A percentile compares a stretch with the other conserved stretches of the same genome.
phyloP scores from a whole-genome alignment of 2,797 vertebrate genomes.

The Alfaro cultratus region DNA sequence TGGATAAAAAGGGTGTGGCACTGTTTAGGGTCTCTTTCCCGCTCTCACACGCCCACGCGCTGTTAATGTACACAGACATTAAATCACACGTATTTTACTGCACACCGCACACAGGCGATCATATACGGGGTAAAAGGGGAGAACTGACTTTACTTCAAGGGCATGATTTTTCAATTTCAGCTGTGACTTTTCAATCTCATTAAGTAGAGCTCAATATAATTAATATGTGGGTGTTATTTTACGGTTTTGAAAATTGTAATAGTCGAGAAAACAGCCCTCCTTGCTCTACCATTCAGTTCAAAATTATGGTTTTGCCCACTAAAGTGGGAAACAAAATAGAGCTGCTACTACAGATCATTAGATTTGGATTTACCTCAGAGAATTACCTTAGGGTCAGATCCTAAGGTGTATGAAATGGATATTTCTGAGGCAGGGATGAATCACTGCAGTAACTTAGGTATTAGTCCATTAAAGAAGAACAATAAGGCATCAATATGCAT shows the following conservation, averaged over 20 bases:
- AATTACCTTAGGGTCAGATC: constrained; percentile 78
- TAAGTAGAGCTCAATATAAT: constrained; percentile 57
- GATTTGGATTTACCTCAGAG: constrained; percentile 73
- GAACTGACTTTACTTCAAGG: constrained; percentile 61
- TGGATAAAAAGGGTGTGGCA: constrained; percentile 89
- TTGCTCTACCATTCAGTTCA: constrained; percentile 53
- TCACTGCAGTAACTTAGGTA: constrained; percentile 80
- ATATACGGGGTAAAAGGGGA: constrained; percentile 12
- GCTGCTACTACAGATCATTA: constrained; percentile 75
- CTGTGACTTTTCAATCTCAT: constrained; percentile 60
- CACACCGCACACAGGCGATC: neutral
- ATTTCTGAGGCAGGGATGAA: constrained; percentile 78
- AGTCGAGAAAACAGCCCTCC: constrained; percentile 35
- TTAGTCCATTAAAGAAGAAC: constrained; percentile 85
- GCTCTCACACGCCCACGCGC: constrained; percentile 55
- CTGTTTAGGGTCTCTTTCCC: constrained; percentile 68
- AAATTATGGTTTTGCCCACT: constrained; percentile 55
- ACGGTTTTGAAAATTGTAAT: constrained; percentile 56
- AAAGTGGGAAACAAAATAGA: constrained; percentile 72
- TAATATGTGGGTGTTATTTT: constrained; percentile 63
- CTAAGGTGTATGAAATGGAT: constrained; percentile 80
- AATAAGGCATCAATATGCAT: constrained; percentile 86
- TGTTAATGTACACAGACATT: constrained; percentile 37
- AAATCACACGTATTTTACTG: constrained; percentile 43
- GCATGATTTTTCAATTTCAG: constrained; percentile 60